phyloP scores from a whole-genome alignment of 1,140 invertebrate genomes.

The Diorhabda sublineata region DNA sequence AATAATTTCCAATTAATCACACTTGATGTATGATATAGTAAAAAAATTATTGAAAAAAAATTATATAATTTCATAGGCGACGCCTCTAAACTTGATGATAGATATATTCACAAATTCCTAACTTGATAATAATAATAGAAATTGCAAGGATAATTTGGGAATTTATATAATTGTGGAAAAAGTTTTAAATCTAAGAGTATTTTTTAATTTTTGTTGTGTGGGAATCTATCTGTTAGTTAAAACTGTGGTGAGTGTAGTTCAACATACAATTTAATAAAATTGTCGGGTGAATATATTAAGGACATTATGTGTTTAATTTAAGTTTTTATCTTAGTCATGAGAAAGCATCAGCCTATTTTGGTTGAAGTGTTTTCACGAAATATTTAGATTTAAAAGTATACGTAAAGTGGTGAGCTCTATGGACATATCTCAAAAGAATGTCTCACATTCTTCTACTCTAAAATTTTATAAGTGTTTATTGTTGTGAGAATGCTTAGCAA shows the following conservation, averaged over 20 bases:
- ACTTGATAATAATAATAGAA: too few species aligned
- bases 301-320: background rate
- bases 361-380: background rate
- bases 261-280: background rate
- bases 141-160: too few species aligned
- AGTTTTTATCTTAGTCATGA: background rate
- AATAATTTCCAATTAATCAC: too few species aligned
- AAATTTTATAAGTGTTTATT: constrained; percentile 1
- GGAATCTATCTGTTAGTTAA: too few species aligned
- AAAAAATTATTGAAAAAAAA: too few species aligned
- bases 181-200: too few species aligned
- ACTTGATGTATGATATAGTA: too few species aligned
- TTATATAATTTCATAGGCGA: too few species aligned
- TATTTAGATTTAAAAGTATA: constrained; percentile 1
- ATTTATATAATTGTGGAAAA: too few species aligned
- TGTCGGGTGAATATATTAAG: background rate
- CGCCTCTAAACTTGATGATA: too few species aligned
- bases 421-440: constrained; percentile 1
- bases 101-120: too few species aligned
- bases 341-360: background rate
- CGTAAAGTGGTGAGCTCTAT: background rate
- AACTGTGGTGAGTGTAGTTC: background rate
- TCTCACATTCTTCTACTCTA: constrained; percentile 2
- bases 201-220: too few species aligned
- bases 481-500: background rate